Base-by-base conservation (phyloP, 2,113 vertebrate genomes). In the Rhynchopsitta pachyrhyncha region DNA sequence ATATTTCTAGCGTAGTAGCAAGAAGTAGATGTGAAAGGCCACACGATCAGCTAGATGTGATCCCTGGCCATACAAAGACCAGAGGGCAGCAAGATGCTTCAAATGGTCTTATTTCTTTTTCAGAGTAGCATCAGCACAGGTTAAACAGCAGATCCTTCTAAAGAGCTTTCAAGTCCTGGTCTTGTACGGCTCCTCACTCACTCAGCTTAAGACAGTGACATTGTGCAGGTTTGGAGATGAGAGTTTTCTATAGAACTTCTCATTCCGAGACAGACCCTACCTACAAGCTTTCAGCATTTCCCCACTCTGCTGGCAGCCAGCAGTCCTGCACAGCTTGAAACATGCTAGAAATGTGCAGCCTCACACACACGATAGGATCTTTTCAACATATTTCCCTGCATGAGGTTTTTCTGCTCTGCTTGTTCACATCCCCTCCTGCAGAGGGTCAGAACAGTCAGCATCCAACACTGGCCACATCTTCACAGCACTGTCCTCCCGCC, bases 361-460 rank as follows among this genome's bases (percentile, higher is more conserved):
- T 81, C 60, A 59, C 10, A 23, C 1, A 73, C 1, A 0, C 10
- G 86, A 39, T 0, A 0, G 24, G 62, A 66, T 49, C 17, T 81
- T 69, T 52, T 35, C 68, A 70, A 59, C 35, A 1, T 7, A 3
- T 29, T 42, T 74, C 77, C 41, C 81, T 49, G 42, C 37, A 29
- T 0, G 39, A 84, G 33, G 50, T 42, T 82, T 33, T 66, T 88
- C 69, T 52, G 31, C 64, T 63, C 57, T 55, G 49, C 22, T 57
- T 60, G 53, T 47, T 88, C 68, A 60, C 37, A 69, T 0, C 10
- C 23, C 12, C 59, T 73, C 68, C 76, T 12, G 68, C 81, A 37
- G 35, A n/a, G 39, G 59, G 71, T 73, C 4, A 2, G 59, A 49
- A 77, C 20, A 47, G 52, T 10, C 22, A 8, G 69, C 25, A 70